Conservation (phyloP, 2,797 vertebrate genomes). For the Chromis chromis region DNA sequence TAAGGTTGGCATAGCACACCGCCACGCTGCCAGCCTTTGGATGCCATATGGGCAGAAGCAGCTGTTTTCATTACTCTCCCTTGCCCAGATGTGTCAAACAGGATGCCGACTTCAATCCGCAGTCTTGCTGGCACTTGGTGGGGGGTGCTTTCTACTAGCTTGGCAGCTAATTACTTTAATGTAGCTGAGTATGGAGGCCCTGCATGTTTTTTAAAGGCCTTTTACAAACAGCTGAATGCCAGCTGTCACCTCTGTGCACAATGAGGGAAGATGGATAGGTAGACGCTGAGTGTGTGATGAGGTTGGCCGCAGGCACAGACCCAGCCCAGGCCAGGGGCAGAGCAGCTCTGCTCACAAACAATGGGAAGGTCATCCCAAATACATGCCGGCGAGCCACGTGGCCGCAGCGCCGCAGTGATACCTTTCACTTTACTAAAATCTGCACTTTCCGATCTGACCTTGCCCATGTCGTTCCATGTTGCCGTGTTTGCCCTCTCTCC, state of each 20-base stretch:
- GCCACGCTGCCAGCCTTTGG: constrained; percentile 92
- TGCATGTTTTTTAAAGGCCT: constrained; percentile 91
- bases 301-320: constrained; percentile 74
- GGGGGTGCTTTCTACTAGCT: constrained; percentile 94
- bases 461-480: constrained; percentile 54
- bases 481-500: constrained; percentile 56
- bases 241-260: constrained; percentile 92
- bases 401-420: constrained; percentile 49
- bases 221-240: constrained; percentile 94
- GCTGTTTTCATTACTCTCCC: constrained; percentile 99
- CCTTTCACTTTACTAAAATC: constrained; percentile 67
- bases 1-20: constrained; percentile 92
- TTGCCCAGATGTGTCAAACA: constrained; percentile 99
- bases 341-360: constrained; percentile 69
- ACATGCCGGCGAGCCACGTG: constrained; percentile 63
- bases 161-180: constrained; percentile 99
- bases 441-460: constrained; percentile 67
- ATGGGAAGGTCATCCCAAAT: constrained; percentile 80
- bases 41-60: constrained; percentile 99
- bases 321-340: constrained; percentile 75
- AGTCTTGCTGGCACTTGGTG: constrained; percentile 90
- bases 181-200: constrained; percentile 90
- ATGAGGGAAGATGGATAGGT: constrained; percentile 86
- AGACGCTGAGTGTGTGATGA: constrained; percentile 80
- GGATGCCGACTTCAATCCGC: constrained; percentile 93